Conservation (phyloP, 2,113 vertebrate species). For the Smithornis capensis region DNA sequence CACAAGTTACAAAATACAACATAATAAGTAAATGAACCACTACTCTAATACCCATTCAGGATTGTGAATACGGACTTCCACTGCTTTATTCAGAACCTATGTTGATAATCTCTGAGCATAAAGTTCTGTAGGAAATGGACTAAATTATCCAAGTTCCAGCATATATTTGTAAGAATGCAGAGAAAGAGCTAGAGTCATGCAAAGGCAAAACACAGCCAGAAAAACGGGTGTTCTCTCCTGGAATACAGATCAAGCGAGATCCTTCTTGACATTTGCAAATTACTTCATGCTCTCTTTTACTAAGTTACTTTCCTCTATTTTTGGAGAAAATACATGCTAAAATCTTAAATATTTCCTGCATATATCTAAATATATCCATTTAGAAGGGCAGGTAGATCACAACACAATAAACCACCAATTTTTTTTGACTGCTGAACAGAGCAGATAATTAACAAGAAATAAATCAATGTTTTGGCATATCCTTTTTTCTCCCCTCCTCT, state of each 20-base stretch:
- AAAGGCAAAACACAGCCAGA: neutral
- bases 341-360: neutral
- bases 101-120: neutral
- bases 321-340: neutral
- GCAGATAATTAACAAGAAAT: constrained; percentile 56
- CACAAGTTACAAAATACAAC: neutral
- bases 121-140: neutral
- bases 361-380: neutral
- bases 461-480: constrained; percentile 1
- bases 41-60: neutral
- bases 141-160: neutral
- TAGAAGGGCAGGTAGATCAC: neutral
- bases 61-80: neutral
- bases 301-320: neutral
- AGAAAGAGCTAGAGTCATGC: neutral
- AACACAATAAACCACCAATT: neutral
- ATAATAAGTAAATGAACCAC: neutral
- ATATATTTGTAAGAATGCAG: neutral
- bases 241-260: neutral
- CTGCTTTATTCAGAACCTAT: neutral
- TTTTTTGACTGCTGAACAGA: constrained; percentile 8
- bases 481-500: neutral
- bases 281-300: neutral
- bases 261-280: neutral
- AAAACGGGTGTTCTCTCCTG: neutral